Evolutionary conservation across 23 tunicate species (phyloP).

Genomic region (Halocynthia roretzi): DNA sequence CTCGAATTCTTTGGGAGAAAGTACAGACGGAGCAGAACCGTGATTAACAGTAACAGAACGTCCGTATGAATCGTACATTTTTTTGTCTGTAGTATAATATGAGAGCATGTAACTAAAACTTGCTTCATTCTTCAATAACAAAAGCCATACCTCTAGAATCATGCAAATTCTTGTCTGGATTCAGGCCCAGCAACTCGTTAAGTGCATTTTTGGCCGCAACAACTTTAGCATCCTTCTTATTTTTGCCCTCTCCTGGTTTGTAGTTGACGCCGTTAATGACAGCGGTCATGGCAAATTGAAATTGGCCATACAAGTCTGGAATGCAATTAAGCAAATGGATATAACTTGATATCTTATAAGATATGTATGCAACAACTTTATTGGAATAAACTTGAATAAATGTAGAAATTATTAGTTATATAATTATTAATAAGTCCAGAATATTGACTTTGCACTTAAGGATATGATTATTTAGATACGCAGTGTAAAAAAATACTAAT

Average conservation of each 20-base stretch:
- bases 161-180: background rate
- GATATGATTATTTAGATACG: no score
- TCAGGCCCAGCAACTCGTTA: background rate
- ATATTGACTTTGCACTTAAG: no score
- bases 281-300: conserved; percentile 20
- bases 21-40: background rate
- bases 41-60: conserved; percentile 11
- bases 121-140: background rate
- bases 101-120: background rate
- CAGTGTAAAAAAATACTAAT: no score
- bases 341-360: no score
- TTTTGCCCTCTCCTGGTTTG: conserved; percentile 14
- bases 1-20: background rate
- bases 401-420: no score
- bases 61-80: conserved; percentile 6
- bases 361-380: no score
- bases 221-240: conserved; percentile 23
- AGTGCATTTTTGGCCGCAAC: conserved; percentile 15
- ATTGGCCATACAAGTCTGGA: background rate
- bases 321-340: background rate
- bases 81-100: background rate
- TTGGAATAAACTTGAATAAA: no score
- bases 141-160: background rate
- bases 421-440: no score
- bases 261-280: conserved; percentile 7